Evolutionary conservation across 2,797 vertebrate genomes (phyloP), one percentile per base, ranked within the genome.

Genomic region (Megaceryle alcyon): DNA sequence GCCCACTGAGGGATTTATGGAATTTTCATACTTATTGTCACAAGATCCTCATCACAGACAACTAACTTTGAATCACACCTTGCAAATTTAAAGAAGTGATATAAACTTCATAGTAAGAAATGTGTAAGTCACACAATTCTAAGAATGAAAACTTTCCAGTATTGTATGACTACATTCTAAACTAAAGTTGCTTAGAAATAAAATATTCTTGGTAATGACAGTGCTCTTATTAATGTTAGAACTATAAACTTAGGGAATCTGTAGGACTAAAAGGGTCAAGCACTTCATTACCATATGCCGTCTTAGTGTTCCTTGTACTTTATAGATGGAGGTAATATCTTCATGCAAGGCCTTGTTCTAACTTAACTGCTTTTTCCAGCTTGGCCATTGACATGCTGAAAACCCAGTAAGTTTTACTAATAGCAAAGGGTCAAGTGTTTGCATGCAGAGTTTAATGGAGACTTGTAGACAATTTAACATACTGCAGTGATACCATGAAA

Each of bases 361-460:
- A 91, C 46, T 79, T 71, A 91, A 73, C 75, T 81, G 26, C 31
- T 53, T 83, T 84, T 87, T 84, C 43, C 73, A 95, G 78, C 69
- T 91, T 46, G 37, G 60, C 12, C 57, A 72, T 1, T 66, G 73
- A 91, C 33, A 43, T 48, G 49, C 64, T 85, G 33, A 82, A 96
- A 95, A 94, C 53, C 44, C 69, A 56, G 0, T 37, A 76, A 64
- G 25, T 72, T 94, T 83, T 79, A 88, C 84, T 72, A 78, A 89
- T 60, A 92, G 91, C 57, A 86, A 82, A 86, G 70, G 82, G 79
- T 84, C 92, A 95, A 94, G 26, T 64, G 65, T 84, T 93, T 87
- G 75, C 48, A 48, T 37, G 39, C 44, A 80, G 76, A 66, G 46
- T 85, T 94, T 86, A 92, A 76, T 66, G 48, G 71, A 94, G 59